A percentile compares a stretch with the other conserved stretches of the same genome.
Conservation (phyloP, 2,113 vertebrate species). For the Talpa occidentalis region DNA sequence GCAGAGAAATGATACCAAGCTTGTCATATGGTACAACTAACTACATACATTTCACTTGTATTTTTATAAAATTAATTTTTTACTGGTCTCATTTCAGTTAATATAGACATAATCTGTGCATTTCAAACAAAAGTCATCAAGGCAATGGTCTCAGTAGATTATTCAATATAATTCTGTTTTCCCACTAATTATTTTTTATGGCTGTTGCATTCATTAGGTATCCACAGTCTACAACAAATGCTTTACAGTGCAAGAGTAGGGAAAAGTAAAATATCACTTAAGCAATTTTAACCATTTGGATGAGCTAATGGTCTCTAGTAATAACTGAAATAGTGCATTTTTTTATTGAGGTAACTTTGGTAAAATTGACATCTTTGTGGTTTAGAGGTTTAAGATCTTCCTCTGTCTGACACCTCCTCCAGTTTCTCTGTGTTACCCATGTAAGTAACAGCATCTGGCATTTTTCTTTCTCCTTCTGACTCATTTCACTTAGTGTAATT, state of each 20-base stretch:
- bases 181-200: slow-evolving; percentile 45
- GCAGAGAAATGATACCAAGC: background rate
- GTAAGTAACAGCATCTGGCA: too few relatives aligned
- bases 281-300: slow-evolving; percentile 27
- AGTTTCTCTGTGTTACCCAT: too few relatives aligned
- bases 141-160: background rate
- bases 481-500: too few relatives aligned
- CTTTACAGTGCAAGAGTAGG: slow-evolving; percentile 11
- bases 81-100: background rate
- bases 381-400: too few relatives aligned
- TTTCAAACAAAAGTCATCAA: slow-evolving; percentile 43
- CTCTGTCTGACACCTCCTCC: too few relatives aligned
- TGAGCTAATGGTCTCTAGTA: slow-evolving; percentile 13
- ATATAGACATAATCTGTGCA: background rate
- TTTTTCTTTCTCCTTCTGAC: too few relatives aligned
- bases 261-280: slow-evolving; percentile 49
- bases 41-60: background rate
- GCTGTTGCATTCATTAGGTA: background rate
- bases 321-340: background rate
- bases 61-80: slow-evolving; percentile 47
- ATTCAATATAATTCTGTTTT: slow-evolving; percentile 23
- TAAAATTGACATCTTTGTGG: too few relatives aligned
- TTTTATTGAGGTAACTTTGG: too few relatives aligned
- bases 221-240: slow-evolving; percentile 15
- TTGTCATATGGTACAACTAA: slow-evolving; percentile 10